Evolutionary conservation across 2,888 invertebrate species (phyloP), one percentile per base, ranked within the genome.

Genomic region (Gastrophysa polygoni): DNA sequence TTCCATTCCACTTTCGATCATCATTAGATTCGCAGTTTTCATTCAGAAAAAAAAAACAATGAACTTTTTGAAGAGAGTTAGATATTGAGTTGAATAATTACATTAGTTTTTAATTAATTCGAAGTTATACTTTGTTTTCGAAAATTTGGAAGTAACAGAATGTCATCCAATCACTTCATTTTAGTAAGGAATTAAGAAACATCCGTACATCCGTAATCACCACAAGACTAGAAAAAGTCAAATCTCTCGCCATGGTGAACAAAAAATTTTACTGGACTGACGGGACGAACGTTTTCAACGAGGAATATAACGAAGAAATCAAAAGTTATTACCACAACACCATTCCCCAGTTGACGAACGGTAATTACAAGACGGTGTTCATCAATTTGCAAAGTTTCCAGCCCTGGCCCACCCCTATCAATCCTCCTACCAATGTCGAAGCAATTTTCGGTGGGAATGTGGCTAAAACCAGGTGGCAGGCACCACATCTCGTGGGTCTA

Each of bases 251-350:
- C 0, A 88, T 87, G 75, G 90, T 90, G 3, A 89, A 90, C 74
- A 90, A 90, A 6, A 84, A 91, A 10, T 93, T 95, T 77, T 94
- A 92, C 77, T 95, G 95, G 93, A 93, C 93, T 0, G 91, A 92
- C 74, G 93, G 92, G 0, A 84, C 86, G 55, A 88, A 89, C 74
- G 87, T 94, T 67, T 84, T 91, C 48, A 88, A 88, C 11, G 95
- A 96, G 79, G 93, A 92, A 74, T 91, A 91, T 77, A 91, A 89
- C 73, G 82, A 60, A 55, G 57, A 28, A 10, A 59, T 84, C 47
- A 85, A 90, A 68, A 87, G 85, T 74, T 94, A 91, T 76, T 92
- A 89, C 74, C 93, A 93, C 75, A 93, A 92, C 76, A 86, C 88
- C 47, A 91, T 88, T 76, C 89, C 89, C 3, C 84, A 84, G 57